phyloP scores from a whole-genome alignment of 2,797 vertebrate genomes.

The Brachymystax lenok region DNA sequence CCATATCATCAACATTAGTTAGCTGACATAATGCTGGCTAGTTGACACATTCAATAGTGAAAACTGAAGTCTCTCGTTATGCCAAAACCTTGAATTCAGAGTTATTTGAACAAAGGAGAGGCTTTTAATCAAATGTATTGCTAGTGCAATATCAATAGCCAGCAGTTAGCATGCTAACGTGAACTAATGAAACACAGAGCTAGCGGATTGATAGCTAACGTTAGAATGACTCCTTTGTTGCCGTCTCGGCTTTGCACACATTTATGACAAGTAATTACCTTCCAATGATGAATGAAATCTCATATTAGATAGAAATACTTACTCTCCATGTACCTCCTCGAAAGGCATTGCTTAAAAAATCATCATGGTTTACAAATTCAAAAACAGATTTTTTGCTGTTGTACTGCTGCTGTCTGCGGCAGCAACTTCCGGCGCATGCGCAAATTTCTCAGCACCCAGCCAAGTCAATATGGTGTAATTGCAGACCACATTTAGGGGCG shows the following conservation, averaged over 20 bases:
- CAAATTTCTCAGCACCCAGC: slow-evolving; percentile 20
- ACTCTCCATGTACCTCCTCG: slow-evolving; percentile 76
- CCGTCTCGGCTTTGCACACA: slow-evolving; percentile 57
- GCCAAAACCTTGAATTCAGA: not conserved
- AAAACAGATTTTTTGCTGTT: slow-evolving; percentile 66
- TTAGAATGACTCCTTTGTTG: slow-evolving; percentile 77
- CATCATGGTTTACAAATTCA: slow-evolving; percentile 71
- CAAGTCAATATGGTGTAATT: not conserved
- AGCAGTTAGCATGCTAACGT: not conserved
- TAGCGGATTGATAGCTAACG: slow-evolving; percentile 48
- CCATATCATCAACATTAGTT: not conserved
- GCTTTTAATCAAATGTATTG: not conserved
- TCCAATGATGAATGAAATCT: slow-evolving; percentile 25
- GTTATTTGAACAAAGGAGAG: not conserved
- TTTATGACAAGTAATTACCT: slow-evolving; percentile 42
- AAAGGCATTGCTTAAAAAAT: slow-evolving; percentile 75
- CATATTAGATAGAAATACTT: slow-evolving; percentile 65
- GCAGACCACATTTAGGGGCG: too few species aligned
- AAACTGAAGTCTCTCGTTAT: not conserved
- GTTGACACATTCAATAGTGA: not conserved
- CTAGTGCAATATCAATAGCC: too few species aligned
- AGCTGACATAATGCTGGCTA: not conserved
- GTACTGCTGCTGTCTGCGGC: slow-evolving; percentile 84
- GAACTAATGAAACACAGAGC: slow-evolving; percentile 1
- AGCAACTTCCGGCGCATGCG: slow-evolving; percentile 81